phyloP scores from a whole-genome alignment of 2,113 vertebrate genomes.

The Caretta caretta region DNA sequence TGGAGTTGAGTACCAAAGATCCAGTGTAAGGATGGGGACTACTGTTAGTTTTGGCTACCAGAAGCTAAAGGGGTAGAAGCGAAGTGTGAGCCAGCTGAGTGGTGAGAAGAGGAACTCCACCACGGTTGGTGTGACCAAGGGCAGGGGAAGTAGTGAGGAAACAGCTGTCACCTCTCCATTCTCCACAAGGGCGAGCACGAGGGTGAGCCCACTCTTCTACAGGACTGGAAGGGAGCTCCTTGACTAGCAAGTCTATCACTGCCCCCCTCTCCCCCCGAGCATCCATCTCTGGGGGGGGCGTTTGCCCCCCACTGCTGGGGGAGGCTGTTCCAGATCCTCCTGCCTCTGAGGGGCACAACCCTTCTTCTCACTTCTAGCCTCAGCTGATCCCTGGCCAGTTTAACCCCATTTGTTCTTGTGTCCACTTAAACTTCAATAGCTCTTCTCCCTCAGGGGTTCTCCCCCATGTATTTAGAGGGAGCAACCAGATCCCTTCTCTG shows the following conservation, averaged over 20 bases:
- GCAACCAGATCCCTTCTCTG: neutral
- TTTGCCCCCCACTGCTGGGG: neutral
- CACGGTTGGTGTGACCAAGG: neutral
- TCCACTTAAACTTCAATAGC: neutral
- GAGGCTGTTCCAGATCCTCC: neutral
- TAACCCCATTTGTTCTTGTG: neutral
- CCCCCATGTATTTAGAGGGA: neutral
- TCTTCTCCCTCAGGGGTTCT: neutral
- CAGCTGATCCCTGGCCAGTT: neutral
- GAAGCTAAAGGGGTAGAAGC: neutral
- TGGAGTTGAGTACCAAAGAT: neutral
- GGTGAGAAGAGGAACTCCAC: neutral
- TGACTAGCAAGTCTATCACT: neutral
- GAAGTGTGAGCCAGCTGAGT: too few relatives aligned
- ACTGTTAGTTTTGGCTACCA: neutral
- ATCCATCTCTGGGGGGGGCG: neutral
- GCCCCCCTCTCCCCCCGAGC: rapidly evolving
- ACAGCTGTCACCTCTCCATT: neutral
- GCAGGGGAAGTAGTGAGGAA: neutral
- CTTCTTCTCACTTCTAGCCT: neutral
- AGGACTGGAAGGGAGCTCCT: neutral
- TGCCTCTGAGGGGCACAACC: neutral
- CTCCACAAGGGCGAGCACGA: neutral
- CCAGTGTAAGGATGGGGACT: neutral
- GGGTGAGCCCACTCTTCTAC: neutral